phyloP scores from a whole-genome alignment of 2,113 vertebrate genomes.

The Nibea coibor region DNA sequence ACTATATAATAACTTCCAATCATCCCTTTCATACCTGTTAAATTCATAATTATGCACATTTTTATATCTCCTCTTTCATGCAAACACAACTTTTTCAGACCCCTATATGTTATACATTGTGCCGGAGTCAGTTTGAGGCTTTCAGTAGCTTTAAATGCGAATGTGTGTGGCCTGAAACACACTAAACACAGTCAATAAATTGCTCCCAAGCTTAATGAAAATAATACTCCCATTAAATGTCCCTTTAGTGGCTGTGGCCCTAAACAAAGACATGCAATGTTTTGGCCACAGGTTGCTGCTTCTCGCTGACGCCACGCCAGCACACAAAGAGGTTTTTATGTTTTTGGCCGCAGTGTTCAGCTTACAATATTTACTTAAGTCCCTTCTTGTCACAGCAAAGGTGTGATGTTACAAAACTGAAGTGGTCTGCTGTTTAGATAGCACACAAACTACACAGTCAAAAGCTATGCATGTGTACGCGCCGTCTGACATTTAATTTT shows the following conservation, averaged over 20 bases:
- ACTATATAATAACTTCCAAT: not conserved
- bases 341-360: not conserved
- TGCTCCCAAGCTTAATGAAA: not conserved
- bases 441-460: slow-evolving; percentile 18
- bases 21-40: not conserved
- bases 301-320: not conserved
- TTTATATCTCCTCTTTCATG: not conserved
- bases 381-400: not conserved
- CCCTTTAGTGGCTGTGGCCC: not conserved
- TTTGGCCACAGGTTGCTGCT: slow-evolving; percentile 3
- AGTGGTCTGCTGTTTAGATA: slow-evolving; percentile 12
- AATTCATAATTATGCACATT: not conserved
- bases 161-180: slow-evolving; percentile 18
- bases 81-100: slow-evolving; percentile 1
- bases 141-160: not conserved
- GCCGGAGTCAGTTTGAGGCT: not conserved
- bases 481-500: slow-evolving; percentile 33
- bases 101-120: not conserved
- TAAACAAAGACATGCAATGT: slow-evolving; percentile 18
- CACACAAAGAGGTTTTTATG: slow-evolving; percentile 2
- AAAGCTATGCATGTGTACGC: not conserved
- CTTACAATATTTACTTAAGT: not conserved
- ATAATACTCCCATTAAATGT: not conserved
- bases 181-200: not conserved
- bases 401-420: slow-evolving; percentile 24